A percentile compares a stretch with the other conserved stretches of the same genome.
Conservation (phyloP, 2,888 invertebrate genomes). For the Smittia sp. region DNA sequence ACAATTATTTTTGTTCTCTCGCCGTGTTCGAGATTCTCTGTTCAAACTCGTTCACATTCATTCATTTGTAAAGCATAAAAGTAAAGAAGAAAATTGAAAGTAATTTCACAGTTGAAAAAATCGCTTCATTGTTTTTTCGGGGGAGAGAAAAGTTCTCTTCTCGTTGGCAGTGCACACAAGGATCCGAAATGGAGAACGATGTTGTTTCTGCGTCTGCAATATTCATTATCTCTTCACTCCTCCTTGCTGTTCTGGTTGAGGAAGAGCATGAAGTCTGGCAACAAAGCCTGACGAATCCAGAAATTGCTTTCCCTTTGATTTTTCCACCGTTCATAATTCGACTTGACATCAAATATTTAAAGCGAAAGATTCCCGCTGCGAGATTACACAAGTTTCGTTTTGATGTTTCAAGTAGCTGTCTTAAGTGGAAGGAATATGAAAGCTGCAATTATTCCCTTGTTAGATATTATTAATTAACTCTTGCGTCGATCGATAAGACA, state of each 20-base stretch:
- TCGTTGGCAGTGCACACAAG: slow-evolving; percentile 10
- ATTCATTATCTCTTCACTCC: neutral
- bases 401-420: no score
- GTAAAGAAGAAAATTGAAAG: slow-evolving; percentile 39
- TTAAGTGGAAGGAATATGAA: neutral
- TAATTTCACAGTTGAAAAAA: slow-evolving; percentile 41
- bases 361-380: neutral
- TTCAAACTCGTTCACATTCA: slow-evolving; percentile 20
- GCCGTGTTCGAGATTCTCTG: neutral
- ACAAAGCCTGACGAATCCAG: slow-evolving; percentile 8
- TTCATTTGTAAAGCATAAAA: slow-evolving; percentile 35
- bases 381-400: no score
- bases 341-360: neutral
- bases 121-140: slow-evolving; percentile 36
- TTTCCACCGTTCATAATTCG: neutral
- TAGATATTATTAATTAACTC: neutral
- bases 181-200: slow-evolving; percentile 3
- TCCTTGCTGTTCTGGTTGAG: neutral
- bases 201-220: neutral
- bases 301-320: slow-evolving; percentile 20
- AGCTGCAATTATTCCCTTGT: neutral
- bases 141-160: neutral
- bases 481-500: slow-evolving; percentile 30
- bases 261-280: slow-evolving; percentile 13
- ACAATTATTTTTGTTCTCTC: slow-evolving; percentile 33